These are phyloP conservation scores for Drosophila rhopaloa DNA, from an alignment of 1,140 invertebrate species.

Conservation along the genomic window DNA sequence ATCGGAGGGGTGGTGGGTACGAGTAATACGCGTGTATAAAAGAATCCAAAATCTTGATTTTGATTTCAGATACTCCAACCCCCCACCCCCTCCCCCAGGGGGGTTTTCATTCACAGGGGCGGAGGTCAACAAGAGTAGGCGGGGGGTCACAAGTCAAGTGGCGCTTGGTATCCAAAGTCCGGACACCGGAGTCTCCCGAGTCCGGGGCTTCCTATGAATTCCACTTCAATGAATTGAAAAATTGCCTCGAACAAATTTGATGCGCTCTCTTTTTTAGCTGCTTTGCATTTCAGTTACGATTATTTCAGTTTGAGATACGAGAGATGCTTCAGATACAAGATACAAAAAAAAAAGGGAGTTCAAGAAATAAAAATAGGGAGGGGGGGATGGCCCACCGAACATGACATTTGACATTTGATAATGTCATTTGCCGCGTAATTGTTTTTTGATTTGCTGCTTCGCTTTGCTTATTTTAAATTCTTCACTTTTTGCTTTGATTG, in stretches of 20 bases:
- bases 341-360: slow-evolving; percentile 8
- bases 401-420: slow-evolving; percentile 83
- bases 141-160: slow-evolving; percentile 66
- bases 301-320: slow-evolving; percentile 23
- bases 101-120: not conserved
- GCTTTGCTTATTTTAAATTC: slow-evolving; percentile 37
- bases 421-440: slow-evolving; percentile 83
- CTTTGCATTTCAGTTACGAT: slow-evolving; percentile 63
- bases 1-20: slow-evolving; percentile 1
- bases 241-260: slow-evolving; percentile 81
- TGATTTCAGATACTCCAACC: slow-evolving; percentile 75
- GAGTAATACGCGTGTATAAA: slow-evolving; percentile 70
- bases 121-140: slow-evolving; percentile 1
- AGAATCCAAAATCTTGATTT: slow-evolving; percentile 81
- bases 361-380: not conserved
- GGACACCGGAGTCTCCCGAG: slow-evolving; percentile 16
- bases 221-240: slow-evolving; percentile 83
- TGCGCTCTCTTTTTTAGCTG: slow-evolving; percentile 50
- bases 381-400: slow-evolving; percentile 42
- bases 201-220: slow-evolving; percentile 71
- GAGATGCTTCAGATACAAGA: slow-evolving; percentile 12
- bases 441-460: slow-evolving; percentile 78
- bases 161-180: slow-evolving; percentile 58
- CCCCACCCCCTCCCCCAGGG: slow-evolving; percentile 1
- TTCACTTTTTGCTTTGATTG: slow-evolving; percentile 13